Base-by-base conservation (phyloP, 2,113 vertebrate genomes). In the Protobothrops mucrosquamatus region DNA sequence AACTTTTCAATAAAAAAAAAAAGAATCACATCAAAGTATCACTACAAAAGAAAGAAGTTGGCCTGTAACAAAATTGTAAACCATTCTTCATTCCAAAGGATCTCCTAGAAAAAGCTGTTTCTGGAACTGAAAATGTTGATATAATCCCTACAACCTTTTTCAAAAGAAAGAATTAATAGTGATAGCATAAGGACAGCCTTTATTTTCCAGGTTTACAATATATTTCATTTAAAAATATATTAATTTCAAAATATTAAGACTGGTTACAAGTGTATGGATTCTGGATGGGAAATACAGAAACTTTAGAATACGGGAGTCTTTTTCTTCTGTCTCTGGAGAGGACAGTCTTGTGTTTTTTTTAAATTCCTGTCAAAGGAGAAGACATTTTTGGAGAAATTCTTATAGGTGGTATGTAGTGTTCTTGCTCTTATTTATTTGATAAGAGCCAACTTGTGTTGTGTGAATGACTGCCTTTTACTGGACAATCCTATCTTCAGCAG, bases 11-110 rank as follows among this genome's bases (percentile, higher is more conserved):
- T 39, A 39, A 39, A 39, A 39, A 39, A 39, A 39, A 89, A 93
- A 74, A 64, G 46, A 48, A 48, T 5, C 46, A 48, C 46, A 55
- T 29, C 23, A 88, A 93, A 64, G 74, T 2, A 86, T 29, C 23
- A 26, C 94, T 74, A 91, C 69, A 34, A 54, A 3, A 94, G n/a
- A n/a, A 95, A 94, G 15, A 0, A 91, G 15, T 87, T 92, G 86
- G 14, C 87, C 11, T 85, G 85, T 57, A 51, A 93, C 93, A 14
- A 74, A n/a, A 94, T 85, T 94, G 93, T 18, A 94, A 95, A 5
- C 29, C 22, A 55, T 51, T 34, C 89, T 59, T 56, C 34, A 57
- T 29, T 92, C 34, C 24, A 43, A 93, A 90, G 46, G 93, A 87
- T 89, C 46, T 24, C 7, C 29, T 81, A 23, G 23, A 14, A 90